phyloP scores from a whole-genome alignment of 2,888 invertebrate genomes.

The Leptodirus hochenwartii region DNA sequence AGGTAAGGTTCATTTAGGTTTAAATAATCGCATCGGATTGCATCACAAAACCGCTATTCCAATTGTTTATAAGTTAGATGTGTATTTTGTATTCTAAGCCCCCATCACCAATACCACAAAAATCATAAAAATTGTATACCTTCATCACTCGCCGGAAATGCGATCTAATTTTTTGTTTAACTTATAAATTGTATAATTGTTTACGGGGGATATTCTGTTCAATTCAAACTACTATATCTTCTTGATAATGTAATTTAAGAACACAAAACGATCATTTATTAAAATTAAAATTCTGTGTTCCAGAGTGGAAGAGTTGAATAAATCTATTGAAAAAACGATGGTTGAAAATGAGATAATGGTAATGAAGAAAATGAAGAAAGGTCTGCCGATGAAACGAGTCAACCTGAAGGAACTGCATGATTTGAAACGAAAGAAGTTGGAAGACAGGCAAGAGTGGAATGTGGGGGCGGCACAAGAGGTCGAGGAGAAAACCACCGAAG shows the following conservation, averaged over 20 bases:
- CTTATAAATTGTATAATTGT: not conserved
- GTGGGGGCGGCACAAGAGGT: conserved; percentile 13
- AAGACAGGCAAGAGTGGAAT: conserved; percentile 13
- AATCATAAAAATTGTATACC: too few relatives aligned
- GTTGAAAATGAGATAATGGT: conserved; percentile 18
- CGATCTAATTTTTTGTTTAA: conserved; percentile 3
- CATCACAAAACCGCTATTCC: too few relatives aligned
- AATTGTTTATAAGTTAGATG: too few relatives aligned
- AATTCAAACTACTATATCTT: too few relatives aligned
- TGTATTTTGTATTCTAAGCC: too few relatives aligned
- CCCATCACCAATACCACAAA: too few relatives aligned
- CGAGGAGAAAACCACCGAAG: conserved; percentile 10
- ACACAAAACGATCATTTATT: not conserved
- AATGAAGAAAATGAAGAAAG: conserved; percentile 13
- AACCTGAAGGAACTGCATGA: not conserved
- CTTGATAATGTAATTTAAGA: too few relatives aligned
- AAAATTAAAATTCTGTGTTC: conserved; percentile 3
- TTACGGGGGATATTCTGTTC: not conserved
- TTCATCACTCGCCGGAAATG: too few relatives aligned
- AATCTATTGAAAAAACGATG: conserved; percentile 20
- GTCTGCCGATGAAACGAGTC: conserved; percentile 4
- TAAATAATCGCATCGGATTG: too few relatives aligned
- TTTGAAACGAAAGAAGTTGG: conserved; percentile 1
- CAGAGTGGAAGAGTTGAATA: conserved; percentile 20
- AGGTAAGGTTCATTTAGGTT: too few relatives aligned